These are phyloP conservation scores for Polydrusus pterygomalis DNA, from an alignment of 2,888 invertebrate genomes.

Conservation along the genomic window DNA sequence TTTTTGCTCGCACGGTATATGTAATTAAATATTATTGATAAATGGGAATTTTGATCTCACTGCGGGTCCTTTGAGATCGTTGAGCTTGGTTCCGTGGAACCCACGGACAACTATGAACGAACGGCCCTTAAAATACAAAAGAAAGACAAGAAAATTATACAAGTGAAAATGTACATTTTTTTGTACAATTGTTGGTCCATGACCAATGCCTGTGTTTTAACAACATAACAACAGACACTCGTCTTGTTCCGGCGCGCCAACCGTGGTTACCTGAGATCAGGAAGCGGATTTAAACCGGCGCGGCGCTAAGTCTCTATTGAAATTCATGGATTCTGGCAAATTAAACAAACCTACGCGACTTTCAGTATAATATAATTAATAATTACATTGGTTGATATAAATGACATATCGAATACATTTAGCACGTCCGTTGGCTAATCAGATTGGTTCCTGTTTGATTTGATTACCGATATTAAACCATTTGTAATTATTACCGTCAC, in stretches of 20 bases:
- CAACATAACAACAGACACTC: neutral
- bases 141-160: no score
- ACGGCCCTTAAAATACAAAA: no score
- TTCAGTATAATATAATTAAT: neutral
- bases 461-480: neutral
- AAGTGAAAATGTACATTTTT: neutral
- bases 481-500: slow-evolving; percentile 14
- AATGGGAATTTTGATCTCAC: no score
- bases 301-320: slow-evolving; percentile 19
- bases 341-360: neutral
- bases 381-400: neutral
- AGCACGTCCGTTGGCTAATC: neutral
- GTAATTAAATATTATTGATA: no score
- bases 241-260: slow-evolving; percentile 26
- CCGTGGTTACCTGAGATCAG: slow-evolving; percentile 24
- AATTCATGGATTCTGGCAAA: slow-evolving; percentile 29
- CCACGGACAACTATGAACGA: no score
- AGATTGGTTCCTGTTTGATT: slow-evolving; percentile 14
- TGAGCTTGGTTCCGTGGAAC: no score
- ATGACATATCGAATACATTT: slow-evolving; percentile 2
- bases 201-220: neutral
- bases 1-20: no score
- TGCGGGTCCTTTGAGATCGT: no score
- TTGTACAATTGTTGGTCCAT: neutral
- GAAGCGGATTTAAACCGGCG: slow-evolving; percentile 11